Evolutionary conservation across 2,797 vertebrate genomes (phyloP).

Genomic region (Nannoperca obscura): DNA sequence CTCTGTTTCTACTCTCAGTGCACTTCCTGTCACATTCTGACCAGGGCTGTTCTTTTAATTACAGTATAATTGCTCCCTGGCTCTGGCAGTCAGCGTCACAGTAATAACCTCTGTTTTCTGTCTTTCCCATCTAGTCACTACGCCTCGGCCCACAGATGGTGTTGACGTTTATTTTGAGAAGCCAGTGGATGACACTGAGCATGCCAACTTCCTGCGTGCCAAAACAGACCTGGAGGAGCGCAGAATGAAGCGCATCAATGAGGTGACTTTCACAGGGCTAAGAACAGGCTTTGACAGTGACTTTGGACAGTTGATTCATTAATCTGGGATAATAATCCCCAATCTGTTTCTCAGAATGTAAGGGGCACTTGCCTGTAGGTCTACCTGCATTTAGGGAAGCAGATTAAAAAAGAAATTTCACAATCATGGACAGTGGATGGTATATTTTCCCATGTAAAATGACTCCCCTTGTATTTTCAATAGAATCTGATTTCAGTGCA

Average conservation of each 20-base stretch:
- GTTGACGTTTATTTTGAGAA: conserved; percentile 95
- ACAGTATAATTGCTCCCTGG: conserved; percentile 21
- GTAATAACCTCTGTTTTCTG: conserved; percentile 44
- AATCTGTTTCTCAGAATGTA: conserved; percentile 37
- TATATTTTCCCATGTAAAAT: background rate
- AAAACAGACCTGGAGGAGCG: conserved; percentile 94
- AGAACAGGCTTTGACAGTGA: conserved; percentile 25
- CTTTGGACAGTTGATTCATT: conserved; percentile 34
- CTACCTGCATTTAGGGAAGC: conserved; percentile 20
- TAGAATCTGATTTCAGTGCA: background rate
- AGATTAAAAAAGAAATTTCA: conserved; percentile 14
- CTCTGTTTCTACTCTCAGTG: background rate
- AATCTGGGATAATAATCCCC: conserved; percentile 12
- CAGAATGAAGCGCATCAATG: conserved; percentile 93
- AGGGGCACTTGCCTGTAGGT: conserved; percentile 13
- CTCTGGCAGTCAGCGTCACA: conserved; percentile 4
- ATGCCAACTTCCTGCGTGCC: conserved; percentile 92
- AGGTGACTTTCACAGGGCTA: conserved; percentile 81
- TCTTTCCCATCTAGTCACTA: conserved; percentile 78
- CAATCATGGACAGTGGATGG: background rate
- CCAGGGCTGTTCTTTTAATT: conserved; percentile 23
- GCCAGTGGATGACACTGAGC: conserved; percentile 92
- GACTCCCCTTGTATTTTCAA: background rate
- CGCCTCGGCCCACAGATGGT: conserved; percentile 90
- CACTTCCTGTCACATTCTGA: conserved; percentile 4